Evolutionary conservation across 1,140 invertebrate genomes (phyloP).

Genomic region (Euura saliciscinereae): DNA sequence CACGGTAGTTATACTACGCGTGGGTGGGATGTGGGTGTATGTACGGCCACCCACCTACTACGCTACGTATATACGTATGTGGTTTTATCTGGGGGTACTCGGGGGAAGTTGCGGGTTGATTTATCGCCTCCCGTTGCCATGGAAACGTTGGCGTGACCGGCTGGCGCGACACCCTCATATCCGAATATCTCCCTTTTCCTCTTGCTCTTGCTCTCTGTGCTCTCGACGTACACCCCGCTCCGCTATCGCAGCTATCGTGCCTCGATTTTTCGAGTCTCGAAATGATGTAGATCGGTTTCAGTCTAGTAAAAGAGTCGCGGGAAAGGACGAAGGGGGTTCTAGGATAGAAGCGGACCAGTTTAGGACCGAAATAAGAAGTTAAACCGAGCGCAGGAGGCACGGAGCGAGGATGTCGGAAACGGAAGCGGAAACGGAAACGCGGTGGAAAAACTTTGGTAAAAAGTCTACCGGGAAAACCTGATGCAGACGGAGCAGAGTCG

Average conservation of each 20-base stretch:
- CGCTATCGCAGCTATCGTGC: slow-evolving; percentile 29
- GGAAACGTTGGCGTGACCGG: slow-evolving; percentile 56
- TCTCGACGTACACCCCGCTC: slow-evolving; percentile 39
- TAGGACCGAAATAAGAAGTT: too few species aligned
- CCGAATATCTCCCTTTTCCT: slow-evolving; percentile 33
- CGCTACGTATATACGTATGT: slow-evolving; percentile 36
- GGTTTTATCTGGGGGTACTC: slow-evolving; percentile 48
- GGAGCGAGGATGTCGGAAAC: background rate
- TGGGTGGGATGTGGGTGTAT: background rate
- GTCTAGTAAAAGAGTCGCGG: too few species aligned
- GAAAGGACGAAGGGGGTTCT: too few species aligned
- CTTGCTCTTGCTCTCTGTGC: slow-evolving; percentile 23
- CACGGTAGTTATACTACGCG: too few species aligned
- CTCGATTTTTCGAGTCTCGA: slow-evolving; percentile 26
- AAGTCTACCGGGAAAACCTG: background rate
- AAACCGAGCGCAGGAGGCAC: background rate
- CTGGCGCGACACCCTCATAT: slow-evolving; percentile 59
- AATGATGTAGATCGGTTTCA: slow-evolving; percentile 17
- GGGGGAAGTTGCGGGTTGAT: slow-evolving; percentile 57
- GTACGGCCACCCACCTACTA: background rate
- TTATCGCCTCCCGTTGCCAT: slow-evolving; percentile 57
- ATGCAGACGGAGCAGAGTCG: background rate
- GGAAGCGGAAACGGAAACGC: background rate
- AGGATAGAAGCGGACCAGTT: too few species aligned
- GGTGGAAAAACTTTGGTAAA: background rate